phyloP scores from a whole-genome alignment of 2,888 invertebrate genomes.

The Aelia acuminata region DNA sequence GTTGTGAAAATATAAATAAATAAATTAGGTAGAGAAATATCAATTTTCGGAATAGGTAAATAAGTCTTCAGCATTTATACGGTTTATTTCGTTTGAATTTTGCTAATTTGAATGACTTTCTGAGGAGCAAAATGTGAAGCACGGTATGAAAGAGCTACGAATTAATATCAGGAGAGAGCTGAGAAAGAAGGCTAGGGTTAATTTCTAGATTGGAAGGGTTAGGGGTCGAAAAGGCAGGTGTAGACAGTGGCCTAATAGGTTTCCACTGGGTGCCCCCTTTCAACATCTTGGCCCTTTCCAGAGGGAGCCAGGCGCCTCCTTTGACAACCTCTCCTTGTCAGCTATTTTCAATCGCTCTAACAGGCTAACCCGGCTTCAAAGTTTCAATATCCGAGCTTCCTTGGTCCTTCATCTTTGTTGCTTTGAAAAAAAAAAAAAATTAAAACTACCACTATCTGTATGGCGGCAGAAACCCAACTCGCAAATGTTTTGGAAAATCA shows the following conservation, averaged over 20 bases:
- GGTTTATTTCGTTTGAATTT: too few species aligned
- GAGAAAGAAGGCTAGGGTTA: slow-evolving; percentile 40
- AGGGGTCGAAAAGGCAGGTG: background rate
- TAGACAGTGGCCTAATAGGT: slow-evolving; percentile 33
- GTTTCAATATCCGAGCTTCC: slow-evolving; percentile 14
- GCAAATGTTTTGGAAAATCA: too few species aligned
- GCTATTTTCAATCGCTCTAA: slow-evolving; percentile 27
- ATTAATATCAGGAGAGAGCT: background rate
- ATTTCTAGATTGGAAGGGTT: slow-evolving; percentile 1
- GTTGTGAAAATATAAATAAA: too few species aligned
- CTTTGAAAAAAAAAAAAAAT: background rate
- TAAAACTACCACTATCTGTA: background rate
- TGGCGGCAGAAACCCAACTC: too few species aligned
- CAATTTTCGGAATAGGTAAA: too few species aligned
- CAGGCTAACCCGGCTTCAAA: slow-evolving; percentile 25
- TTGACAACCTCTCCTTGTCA: slow-evolving; percentile 42
- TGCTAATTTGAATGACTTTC: background rate
- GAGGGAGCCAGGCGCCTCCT: background rate
- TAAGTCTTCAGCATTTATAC: too few species aligned
- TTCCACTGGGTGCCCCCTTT: slow-evolving; percentile 4
- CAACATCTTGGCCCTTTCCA: background rate
- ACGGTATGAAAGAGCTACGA: background rate
- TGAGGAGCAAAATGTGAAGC: too few species aligned
- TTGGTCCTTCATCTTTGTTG: background rate
- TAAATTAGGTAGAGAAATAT: too few species aligned